A percentile compares a stretch with the other conserved stretches of the same genome.
These are phyloP conservation scores for Beris morrisii DNA, from an alignment of 2,888 invertebrate genomes.

Conservation along the genomic window DNA sequence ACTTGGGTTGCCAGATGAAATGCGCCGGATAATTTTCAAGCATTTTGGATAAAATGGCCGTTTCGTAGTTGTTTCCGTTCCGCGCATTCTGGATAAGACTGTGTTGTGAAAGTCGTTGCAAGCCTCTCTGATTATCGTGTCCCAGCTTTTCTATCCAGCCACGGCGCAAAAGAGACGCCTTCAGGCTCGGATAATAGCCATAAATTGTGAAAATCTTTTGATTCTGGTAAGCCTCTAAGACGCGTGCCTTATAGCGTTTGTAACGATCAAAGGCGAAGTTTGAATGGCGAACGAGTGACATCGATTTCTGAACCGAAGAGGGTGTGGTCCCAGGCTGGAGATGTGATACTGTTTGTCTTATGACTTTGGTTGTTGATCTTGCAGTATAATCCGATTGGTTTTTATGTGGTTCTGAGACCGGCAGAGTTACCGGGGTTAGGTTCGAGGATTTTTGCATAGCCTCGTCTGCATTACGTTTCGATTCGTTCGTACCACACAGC, in stretches of 20 bases:
- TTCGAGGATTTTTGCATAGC: constrained; percentile 52
- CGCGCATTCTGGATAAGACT: constrained; percentile 47
- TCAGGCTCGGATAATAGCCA: constrained; percentile 48
- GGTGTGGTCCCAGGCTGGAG: background rate
- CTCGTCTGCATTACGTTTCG: constrained; percentile 46
- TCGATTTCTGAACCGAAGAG: background rate
- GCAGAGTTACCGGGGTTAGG: too few species aligned
- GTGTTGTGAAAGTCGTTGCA: constrained; percentile 49
- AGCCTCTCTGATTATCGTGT: constrained; percentile 43
- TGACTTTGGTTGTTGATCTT: background rate
- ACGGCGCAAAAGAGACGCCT: constrained; percentile 61
- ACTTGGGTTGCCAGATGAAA: constrained; percentile 67
- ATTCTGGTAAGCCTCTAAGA: constrained; percentile 46
- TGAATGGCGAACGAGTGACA: constrained; percentile 38
- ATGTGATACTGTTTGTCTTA: background rate
- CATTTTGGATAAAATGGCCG: constrained; percentile 62
- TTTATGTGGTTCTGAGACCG: too few species aligned
- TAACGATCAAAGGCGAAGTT: constrained; percentile 31
- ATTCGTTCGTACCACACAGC: constrained; percentile 2
- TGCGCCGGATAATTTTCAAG: constrained; percentile 66
- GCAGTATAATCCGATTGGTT: background rate
- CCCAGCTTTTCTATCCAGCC: constrained; percentile 75
- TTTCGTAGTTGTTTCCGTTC: constrained; percentile 51
- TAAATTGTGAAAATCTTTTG: constrained; percentile 52
- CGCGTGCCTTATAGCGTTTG: constrained; percentile 31